Percentiles rank a stretch among this genome's conserved stretches.
These are phyloP conservation scores for Cololabis saira DNA, from an alignment of 2,113 vertebrate genomes.

Conservation along the genomic window DNA sequence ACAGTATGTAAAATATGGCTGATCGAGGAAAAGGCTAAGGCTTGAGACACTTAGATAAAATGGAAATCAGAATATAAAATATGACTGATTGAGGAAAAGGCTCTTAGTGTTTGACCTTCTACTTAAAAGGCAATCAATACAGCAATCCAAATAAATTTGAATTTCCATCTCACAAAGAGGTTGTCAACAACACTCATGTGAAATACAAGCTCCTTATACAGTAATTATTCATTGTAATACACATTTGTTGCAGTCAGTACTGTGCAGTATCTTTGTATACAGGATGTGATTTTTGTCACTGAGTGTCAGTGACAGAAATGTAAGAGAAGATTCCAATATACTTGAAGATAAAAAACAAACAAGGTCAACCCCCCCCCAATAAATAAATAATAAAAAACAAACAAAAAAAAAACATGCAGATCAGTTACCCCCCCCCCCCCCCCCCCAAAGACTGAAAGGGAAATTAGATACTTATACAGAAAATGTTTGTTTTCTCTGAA, in stretches of 20 bases:
- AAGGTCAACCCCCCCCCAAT: too few species aligned
- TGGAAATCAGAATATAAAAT: constrained; percentile 22
- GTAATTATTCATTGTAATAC: background rate
- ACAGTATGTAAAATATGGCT: constrained; percentile 23
- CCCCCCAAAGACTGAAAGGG: too few species aligned
- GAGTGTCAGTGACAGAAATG: too few species aligned
- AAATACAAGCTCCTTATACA: background rate
- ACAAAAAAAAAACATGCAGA: too few species aligned
- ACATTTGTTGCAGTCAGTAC: background rate
- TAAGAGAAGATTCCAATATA: too few species aligned
- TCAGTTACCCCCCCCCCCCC: too few species aligned
- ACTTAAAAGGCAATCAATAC: background rate
- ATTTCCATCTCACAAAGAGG: background rate
- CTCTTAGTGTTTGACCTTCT: constrained; percentile 43
- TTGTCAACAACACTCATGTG: background rate
- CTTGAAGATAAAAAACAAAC: too few species aligned
- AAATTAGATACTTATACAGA: too few species aligned
- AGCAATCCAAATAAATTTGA: too few species aligned
- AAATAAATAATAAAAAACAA: too few species aligned
- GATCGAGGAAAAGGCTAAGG: constrained; percentile 13
- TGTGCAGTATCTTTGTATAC: background rate
- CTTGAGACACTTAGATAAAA: too few species aligned
- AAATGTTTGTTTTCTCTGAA: too few species aligned
- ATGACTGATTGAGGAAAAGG: constrained; percentile 3
- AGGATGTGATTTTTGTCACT: background rate